A percentile compares a stretch with the other conserved stretches of the same genome.
phyloP scores from a whole-genome alignment of 2,797 vertebrate genomes.

The Gallinago nigripennis region DNA sequence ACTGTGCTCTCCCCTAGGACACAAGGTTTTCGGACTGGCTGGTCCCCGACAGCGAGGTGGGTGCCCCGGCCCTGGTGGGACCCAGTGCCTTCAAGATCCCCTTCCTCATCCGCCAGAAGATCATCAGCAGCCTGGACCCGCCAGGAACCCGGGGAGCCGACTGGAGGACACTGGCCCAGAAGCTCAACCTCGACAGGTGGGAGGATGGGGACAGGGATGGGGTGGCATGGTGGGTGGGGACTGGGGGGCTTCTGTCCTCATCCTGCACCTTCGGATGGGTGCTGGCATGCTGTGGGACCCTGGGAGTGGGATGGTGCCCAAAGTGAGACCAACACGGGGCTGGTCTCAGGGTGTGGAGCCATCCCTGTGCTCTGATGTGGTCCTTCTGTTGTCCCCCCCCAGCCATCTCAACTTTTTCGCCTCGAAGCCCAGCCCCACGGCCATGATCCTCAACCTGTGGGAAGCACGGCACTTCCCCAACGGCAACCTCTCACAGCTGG shows the following conservation, averaged over 20 bases:
- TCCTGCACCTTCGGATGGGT: background rate
- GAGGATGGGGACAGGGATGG: background rate
- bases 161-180: constrained; percentile 97
- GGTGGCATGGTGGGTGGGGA: background rate
- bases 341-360: background rate
- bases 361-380: background rate
- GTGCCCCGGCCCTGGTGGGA: constrained; percentile 91
- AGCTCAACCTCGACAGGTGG: constrained; percentile 96
- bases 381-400: constrained; percentile 19
- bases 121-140: constrained; percentile 96
- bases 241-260: background rate
- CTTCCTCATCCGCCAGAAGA: constrained; percentile 99
- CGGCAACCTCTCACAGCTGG: constrained; percentile 97
- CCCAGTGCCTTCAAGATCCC: constrained; percentile 99
- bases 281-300: background rate
- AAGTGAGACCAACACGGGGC: background rate
- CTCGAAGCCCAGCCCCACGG: constrained; percentile 95
- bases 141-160: constrained; percentile 93
- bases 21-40: constrained; percentile 88
- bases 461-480: constrained; percentile 96
- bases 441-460: constrained; percentile 98
- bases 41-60: constrained; percentile 89
- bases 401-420: constrained; percentile 98
- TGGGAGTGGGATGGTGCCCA: background rate
- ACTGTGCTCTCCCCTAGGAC: constrained; percentile 76